These are phyloP conservation scores for Agrotis segetum DNA, from an alignment of 2,888 invertebrate species.

Conservation along the genomic window DNA sequence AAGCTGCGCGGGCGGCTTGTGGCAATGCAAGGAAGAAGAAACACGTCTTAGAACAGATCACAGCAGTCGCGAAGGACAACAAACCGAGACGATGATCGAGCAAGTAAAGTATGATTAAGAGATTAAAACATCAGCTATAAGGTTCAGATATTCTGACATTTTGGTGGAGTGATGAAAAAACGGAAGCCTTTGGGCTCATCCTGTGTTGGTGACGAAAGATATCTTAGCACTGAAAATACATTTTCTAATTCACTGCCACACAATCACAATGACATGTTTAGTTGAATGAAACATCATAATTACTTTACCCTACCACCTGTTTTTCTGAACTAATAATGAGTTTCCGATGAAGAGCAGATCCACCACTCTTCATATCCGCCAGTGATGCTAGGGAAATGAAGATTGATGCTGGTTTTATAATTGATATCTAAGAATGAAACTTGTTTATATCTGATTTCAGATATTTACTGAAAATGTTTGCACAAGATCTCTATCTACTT, in stretches of 20 bases:
- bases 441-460: slow-evolving; percentile 31
- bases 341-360: slow-evolving; percentile 10
- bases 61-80: slow-evolving; percentile 58
- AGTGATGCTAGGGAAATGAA: slow-evolving; percentile 9
- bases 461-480: slow-evolving; percentile 8
- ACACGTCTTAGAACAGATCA: slow-evolving; percentile 69
- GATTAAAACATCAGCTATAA: slow-evolving; percentile 33
- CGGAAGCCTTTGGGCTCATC: neutral
- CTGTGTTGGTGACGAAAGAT: neutral
- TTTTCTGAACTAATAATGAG: slow-evolving; percentile 13
- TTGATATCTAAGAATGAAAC: slow-evolving; percentile 13
- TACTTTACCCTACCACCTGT: neutral
- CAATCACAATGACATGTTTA: neutral
- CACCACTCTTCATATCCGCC: slow-evolving; percentile 12
- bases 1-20: slow-evolving; percentile 93
- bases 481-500: too few relatives aligned
- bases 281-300: neutral
- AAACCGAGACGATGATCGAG: slow-evolving; percentile 68
- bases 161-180: slow-evolving; percentile 24
- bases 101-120: slow-evolving; percentile 50
- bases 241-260: neutral
- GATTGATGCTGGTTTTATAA: slow-evolving; percentile 29
- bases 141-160: slow-evolving; percentile 33
- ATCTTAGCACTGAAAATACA: neutral
- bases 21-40: slow-evolving; percentile 91